Percentiles rank a stretch among this genome's conserved stretches.
Conservation (phyloP, 2,113 vertebrate species). For the Pao palembangensis region DNA sequence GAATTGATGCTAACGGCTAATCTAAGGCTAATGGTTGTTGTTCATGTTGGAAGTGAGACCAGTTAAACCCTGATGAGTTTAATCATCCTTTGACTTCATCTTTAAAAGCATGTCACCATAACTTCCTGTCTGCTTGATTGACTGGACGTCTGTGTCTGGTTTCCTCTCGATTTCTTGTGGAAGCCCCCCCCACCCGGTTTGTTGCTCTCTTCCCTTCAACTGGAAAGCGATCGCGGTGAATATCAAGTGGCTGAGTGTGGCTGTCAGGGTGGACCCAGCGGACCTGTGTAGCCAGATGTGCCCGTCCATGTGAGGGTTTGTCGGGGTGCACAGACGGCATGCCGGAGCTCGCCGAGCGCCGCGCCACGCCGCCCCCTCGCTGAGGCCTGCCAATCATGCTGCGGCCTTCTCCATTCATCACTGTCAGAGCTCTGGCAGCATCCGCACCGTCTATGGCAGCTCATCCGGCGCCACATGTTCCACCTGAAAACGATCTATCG, state of each 20-base stretch:
- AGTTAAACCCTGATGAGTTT: no score
- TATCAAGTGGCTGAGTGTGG: slow-evolving; percentile 63
- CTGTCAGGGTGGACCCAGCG: slow-evolving; percentile 47
- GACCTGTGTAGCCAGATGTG: slow-evolving; percentile 58
- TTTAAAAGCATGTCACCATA: no score
- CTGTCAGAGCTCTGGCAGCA: slow-evolving; percentile 62
- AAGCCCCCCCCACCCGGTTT: no score
- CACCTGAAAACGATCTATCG: slow-evolving; percentile 40
- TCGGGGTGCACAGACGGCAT: slow-evolving; percentile 50
- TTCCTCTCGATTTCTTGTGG: no score
- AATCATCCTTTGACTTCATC: no score
- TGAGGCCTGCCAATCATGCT: slow-evolving; percentile 67
- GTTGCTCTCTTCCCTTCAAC: no score
- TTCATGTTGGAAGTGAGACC: no score
- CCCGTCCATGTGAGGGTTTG: slow-evolving; percentile 45
- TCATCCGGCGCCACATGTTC: slow-evolving; percentile 16
- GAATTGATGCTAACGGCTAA: no score
- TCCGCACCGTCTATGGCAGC: slow-evolving; percentile 29
- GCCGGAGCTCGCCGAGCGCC: slow-evolving; percentile 42
- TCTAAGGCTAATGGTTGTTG: no score
- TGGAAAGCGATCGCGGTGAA: slow-evolving; percentile 28
- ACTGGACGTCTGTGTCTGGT: no score
- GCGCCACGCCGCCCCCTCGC: slow-evolving; percentile 40
- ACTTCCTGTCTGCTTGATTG: no score
- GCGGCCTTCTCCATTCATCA: slow-evolving; percentile 67